Conservation (phyloP, 2,797 vertebrate species). For the Cygnus olor region DNA sequence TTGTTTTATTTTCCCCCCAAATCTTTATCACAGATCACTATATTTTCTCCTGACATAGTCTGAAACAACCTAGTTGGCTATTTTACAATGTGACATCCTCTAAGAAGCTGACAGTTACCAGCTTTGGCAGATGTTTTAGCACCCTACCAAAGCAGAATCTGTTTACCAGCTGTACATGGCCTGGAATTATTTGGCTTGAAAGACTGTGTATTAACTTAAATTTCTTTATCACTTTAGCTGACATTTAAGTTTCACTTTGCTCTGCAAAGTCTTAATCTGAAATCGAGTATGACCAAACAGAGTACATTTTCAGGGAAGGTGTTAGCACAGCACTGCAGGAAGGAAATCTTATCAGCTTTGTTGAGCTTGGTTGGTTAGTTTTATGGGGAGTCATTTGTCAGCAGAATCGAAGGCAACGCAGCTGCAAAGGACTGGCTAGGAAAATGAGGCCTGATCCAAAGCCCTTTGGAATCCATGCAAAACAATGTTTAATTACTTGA, state of each 20-base stretch:
- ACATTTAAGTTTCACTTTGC: neutral
- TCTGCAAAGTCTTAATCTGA: neutral
- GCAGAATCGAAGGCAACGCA: constrained; percentile 36
- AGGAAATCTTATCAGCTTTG: constrained; percentile 57
- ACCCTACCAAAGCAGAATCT: neutral
- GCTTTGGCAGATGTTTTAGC: neutral
- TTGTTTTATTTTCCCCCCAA: neutral
- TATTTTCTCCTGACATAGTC: neutral
- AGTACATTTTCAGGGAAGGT: constrained; percentile 4
- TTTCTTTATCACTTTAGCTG: constrained; percentile 4
- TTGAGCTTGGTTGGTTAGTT: constrained; percentile 25
- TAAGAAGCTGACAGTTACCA: neutral
- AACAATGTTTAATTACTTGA: constrained; percentile 26
- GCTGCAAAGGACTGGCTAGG: constrained; percentile 4
- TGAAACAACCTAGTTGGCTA: neutral
- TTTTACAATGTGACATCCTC: constrained; percentile 13
- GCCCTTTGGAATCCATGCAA: constrained; percentile 14
- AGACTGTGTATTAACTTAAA: neutral
- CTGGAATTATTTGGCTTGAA: neutral
- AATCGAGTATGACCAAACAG: neutral
- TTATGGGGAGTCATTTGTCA: neutral
- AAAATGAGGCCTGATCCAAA: constrained; percentile 27
- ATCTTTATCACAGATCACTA: neutral
- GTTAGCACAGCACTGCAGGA: constrained; percentile 29
- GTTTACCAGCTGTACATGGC: neutral